Conservation (phyloP, 2,113 vertebrate genomes). For the Pseudopipra pipra region DNA sequence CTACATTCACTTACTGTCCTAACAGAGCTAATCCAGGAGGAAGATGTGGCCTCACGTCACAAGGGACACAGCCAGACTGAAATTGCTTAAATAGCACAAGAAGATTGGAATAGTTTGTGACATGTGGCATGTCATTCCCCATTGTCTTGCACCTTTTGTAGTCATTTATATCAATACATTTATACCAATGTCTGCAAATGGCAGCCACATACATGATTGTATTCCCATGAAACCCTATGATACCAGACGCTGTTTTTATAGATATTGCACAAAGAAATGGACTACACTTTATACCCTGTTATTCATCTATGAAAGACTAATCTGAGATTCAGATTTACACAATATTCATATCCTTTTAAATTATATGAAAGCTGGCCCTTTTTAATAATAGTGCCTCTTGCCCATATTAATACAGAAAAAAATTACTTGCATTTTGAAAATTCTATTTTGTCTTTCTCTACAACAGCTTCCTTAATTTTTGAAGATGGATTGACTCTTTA, state of each 20-base stretch:
- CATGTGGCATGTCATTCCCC: neutral
- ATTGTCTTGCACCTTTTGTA: slow-evolving; percentile 22
- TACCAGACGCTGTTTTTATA: neutral
- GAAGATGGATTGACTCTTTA: neutral
- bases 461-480: neutral
- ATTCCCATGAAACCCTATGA: slow-evolving; percentile 1
- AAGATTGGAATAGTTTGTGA: slow-evolving; percentile 10
- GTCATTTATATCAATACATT: slow-evolving; percentile 1
- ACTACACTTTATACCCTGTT: neutral
- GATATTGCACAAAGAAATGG: neutral
- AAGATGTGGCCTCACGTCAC: neutral
- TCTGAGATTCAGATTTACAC: neutral
- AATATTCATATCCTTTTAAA: neutral
- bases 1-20: neutral
- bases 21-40: neutral
- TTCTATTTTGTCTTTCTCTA: neutral
- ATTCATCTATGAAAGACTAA: neutral
- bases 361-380: neutral
- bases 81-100: neutral
- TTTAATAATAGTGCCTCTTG: neutral
- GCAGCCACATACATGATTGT: neutral
- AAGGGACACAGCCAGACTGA: neutral
- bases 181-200: neutral
- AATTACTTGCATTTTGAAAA: neutral
- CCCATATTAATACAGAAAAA: neutral